Evolutionary conservation across 2,113 vertebrate species (phyloP).

Genomic region (Galeopterus variegatus): DNA sequence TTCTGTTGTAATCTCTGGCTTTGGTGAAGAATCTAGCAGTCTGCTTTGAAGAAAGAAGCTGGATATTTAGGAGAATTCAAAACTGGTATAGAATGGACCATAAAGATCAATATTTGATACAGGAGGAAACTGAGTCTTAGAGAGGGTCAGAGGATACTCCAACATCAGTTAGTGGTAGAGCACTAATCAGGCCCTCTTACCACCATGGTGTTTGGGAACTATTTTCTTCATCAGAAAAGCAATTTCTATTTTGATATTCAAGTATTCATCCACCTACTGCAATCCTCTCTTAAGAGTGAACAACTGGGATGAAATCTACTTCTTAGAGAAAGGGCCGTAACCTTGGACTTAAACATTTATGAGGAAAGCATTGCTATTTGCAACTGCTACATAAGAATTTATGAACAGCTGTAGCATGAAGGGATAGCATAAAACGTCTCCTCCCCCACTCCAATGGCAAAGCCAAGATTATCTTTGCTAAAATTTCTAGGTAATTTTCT

Average conservation of each 20-base stretch:
- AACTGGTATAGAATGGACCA: neutral
- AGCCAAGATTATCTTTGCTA: neutral
- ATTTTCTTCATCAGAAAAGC: neutral
- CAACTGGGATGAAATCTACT: slow-evolving; percentile 48
- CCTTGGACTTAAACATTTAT: slow-evolving; percentile 48
- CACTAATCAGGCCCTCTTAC: neutral
- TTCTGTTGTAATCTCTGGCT: neutral
- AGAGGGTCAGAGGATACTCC: neutral
- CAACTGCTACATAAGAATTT: slow-evolving; percentile 63
- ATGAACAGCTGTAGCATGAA: slow-evolving; percentile 54
- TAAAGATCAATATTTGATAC: neutral
- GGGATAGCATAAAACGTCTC: neutral
- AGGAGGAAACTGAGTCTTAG: neutral
- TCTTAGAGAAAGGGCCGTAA: slow-evolving; percentile 54
- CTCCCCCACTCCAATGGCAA: neutral
- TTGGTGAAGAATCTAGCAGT: slow-evolving; percentile 11
- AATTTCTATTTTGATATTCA: slow-evolving; percentile 15
- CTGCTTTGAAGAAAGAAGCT: neutral
- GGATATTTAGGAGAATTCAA: neutral
- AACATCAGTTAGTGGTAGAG: neutral
- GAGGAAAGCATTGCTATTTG: slow-evolving; percentile 58
- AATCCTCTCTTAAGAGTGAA: slow-evolving; percentile 43
- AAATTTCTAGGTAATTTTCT: slow-evolving; percentile 34
- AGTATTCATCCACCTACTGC: slow-evolving; percentile 28
- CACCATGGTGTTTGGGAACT: neutral